phyloP scores from a whole-genome alignment of 2,113 vertebrate genomes.

The Calidris pugnax region DNA sequence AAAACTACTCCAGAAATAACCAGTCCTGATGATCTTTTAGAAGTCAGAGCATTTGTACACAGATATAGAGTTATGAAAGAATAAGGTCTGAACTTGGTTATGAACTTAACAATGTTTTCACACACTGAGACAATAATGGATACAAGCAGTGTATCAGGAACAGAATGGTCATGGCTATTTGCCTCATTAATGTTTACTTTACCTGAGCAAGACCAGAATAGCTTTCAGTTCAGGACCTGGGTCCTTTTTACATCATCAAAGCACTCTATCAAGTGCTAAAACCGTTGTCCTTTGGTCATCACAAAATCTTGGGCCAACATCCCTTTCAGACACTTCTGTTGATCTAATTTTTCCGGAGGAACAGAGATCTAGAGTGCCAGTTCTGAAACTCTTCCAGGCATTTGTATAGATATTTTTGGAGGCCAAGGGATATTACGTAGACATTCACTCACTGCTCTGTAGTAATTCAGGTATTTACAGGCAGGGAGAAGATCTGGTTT shows the following conservation, averaged over 20 bases:
- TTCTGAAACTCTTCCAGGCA: neutral
- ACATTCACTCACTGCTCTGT: neutral
- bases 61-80: neutral
- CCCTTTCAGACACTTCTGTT: neutral
- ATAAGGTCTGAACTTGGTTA: neutral
- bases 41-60: neutral
- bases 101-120: neutral
- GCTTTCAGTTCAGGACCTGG: neutral
- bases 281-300: neutral
- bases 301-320: neutral
- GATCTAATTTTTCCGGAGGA: neutral
- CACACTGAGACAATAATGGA: neutral
- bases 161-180: neutral
- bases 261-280: neutral
- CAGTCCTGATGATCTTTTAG: neutral
- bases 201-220: neutral
- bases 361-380: neutral
- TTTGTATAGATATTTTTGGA: neutral
- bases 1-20: neutral
- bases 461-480: neutral
- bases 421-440: neutral
- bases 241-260: neutral
- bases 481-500: neutral
- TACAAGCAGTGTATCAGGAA: neutral
- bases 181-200: neutral